Evolutionary conservation across 2,113 vertebrate species (phyloP).

Genomic region (Thunnus thynnus): DNA sequence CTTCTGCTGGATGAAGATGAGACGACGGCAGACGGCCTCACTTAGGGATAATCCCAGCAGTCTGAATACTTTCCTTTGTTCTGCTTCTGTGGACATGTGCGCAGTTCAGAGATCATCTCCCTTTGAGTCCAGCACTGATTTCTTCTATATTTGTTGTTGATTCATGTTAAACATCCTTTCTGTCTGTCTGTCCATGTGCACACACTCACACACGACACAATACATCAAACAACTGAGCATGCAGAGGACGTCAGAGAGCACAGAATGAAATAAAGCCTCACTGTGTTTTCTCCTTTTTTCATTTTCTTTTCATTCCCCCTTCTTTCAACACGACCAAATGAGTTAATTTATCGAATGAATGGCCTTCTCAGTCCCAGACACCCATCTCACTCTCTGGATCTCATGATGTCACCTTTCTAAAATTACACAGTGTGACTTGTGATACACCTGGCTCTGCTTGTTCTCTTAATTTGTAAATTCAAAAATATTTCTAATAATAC

Average conservation of each 20-base stretch:
- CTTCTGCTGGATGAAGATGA: constrained; percentile 58
- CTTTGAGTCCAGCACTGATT: constrained; percentile 21
- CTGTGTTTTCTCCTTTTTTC: background rate
- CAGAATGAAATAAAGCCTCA: background rate
- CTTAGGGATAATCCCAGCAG: constrained; percentile 13
- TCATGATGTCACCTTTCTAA: background rate
- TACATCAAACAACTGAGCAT: constrained; percentile 22
- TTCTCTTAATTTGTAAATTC: background rate
- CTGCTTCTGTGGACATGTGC: background rate
- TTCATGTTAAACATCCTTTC: constrained; percentile 13
- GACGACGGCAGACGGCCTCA: constrained; percentile 34
- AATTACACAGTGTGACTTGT: background rate
- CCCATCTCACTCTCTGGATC: background rate
- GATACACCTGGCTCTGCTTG: background rate
- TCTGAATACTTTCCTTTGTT: constrained; percentile 49
- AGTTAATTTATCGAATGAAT: background rate
- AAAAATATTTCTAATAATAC: background rate
- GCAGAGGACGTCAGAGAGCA: background rate
- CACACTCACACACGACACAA: background rate
- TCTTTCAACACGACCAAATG: constrained; percentile 6
- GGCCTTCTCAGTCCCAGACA: background rate
- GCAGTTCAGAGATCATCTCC: constrained; percentile 15
- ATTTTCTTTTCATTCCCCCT: constrained; percentile 2
- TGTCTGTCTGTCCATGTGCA: background rate
- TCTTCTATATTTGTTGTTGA: constrained; percentile 9